Conservation (phyloP, 2,888 invertebrate species). For the Loripinus fragilis region DNA sequence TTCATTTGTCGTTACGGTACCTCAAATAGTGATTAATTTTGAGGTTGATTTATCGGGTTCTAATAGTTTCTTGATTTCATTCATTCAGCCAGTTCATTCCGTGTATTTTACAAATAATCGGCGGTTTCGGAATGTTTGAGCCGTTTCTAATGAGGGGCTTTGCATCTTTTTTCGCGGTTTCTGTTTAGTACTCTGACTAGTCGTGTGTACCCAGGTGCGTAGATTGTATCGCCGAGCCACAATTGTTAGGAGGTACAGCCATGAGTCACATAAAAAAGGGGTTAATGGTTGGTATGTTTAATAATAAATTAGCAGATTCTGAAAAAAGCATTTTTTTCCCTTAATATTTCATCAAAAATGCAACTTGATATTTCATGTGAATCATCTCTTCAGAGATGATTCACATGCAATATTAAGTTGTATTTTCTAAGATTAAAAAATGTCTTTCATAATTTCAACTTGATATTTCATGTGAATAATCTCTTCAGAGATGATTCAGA, state of each 20-base stretch:
- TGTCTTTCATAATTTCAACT: too few relatives aligned
- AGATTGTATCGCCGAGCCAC: neutral
- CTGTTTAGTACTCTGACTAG: neutral
- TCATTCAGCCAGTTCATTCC: neutral
- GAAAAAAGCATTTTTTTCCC: too few relatives aligned
- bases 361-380: too few relatives aligned
- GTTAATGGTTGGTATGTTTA: too few relatives aligned
- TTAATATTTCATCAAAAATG: too few relatives aligned
- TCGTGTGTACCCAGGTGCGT: conserved; percentile 2
- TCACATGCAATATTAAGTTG: too few relatives aligned
- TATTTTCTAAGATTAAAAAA: too few relatives aligned
- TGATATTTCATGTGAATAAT: too few relatives aligned
- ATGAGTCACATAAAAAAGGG: conserved; percentile 5
- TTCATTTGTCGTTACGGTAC: too few relatives aligned
- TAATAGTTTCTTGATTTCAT: neutral
- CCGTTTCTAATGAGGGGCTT: conserved; percentile 1
- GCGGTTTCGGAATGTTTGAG: neutral
- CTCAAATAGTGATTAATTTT: neutral
- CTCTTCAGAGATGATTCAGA: too few relatives aligned
- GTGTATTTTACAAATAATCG: neutral
- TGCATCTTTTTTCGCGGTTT: conserved; percentile 6
- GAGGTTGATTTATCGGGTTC: neutral
- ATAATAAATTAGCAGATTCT: too few relatives aligned
- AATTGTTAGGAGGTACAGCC: conserved; percentile 10
- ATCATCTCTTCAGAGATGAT: too few relatives aligned